Base-by-base conservation (phyloP, 2,797 vertebrate species). In the Zenarchopterus dispar region DNA sequence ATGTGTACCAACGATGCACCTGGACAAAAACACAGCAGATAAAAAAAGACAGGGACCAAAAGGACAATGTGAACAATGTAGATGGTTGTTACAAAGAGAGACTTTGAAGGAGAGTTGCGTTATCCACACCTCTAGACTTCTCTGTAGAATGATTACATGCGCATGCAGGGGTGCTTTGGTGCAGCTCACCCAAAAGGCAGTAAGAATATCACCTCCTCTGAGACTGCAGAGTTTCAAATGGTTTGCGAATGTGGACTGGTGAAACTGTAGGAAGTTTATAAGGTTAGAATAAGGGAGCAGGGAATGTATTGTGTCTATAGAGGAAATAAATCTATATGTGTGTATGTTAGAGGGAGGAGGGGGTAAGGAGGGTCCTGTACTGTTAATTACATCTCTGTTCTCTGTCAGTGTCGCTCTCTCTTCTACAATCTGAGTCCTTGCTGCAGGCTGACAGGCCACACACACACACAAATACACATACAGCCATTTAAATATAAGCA, bases 331-430 rank as follows among this genome's bases (percentile, higher is more conserved):
- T 59, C 70, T 44, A 49, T 59, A 47, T 56, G 63, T 60, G 57
- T 45, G 54, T 55, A 67, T 45, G 21, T 24, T 45, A 4, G 6
- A n/a, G 26, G 43, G 22, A 52, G 48, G 44, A 44, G 23, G 8
- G 47, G 33, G 8, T 39, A n/a, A 45, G 50, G 53, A 8, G 56
- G 64, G 45, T 89, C 87, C 89, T 78, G 69, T 78, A 84, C 88
- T 90, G 89, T 90, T 91, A 91, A 93, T 92, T 93, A 91, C 90
- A 90, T 91, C 85, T 91, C 87, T 90, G 88, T 92, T 93, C 85
- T 88, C 83, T 90, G 89, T 91, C 91, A 87, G 81, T 78, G 80
- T 54, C 2, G 69, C 72, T 82, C 70, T 81, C 73, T 82, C 70
- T 73, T 83, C 76, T 62, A 54, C 57, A 62, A 77, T 89, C 84